phyloP scores from a whole-genome alignment of 1,140 invertebrate genomes.

The Manduca sexta region DNA sequence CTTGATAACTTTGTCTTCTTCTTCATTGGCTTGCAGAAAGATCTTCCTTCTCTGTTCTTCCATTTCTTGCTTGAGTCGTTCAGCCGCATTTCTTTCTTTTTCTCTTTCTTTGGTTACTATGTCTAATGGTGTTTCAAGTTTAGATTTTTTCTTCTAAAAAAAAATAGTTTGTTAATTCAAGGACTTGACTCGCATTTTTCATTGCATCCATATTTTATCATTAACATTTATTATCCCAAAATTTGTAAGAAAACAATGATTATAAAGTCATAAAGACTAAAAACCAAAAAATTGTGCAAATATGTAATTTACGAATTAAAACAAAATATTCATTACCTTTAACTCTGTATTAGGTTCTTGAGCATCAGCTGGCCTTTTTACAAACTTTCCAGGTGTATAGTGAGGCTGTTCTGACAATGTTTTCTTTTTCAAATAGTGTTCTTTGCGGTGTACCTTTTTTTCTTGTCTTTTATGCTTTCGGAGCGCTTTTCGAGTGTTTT shows the following conservation, averaged over 20 bases:
- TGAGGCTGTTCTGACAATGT: slow-evolving; percentile 14
- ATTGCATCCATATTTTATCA: too few relatives aligned
- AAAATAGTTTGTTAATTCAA: too few relatives aligned
- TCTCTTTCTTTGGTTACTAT: slow-evolving; percentile 39
- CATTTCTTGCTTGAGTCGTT: slow-evolving; percentile 48
- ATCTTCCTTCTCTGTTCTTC: slow-evolving; percentile 75
- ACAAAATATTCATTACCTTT: slow-evolving; percentile 23
- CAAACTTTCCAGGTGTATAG: slow-evolving; percentile 41
- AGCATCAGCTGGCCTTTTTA: slow-evolving; percentile 39
- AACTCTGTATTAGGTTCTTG: slow-evolving; percentile 12
- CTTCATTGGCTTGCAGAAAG: slow-evolving; percentile 80
- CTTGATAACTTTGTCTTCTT: slow-evolving; percentile 87
- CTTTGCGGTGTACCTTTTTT: slow-evolving; percentile 51
- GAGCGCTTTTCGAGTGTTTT: slow-evolving; percentile 44
- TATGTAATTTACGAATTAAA: not conserved
- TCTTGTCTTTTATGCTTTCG: slow-evolving; percentile 54
- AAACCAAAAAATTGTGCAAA: too few relatives aligned
- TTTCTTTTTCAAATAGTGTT: slow-evolving; percentile 58
- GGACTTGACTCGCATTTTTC: too few relatives aligned
- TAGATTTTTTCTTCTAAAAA: slow-evolving; percentile 40
- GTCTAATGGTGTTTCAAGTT: slow-evolving; percentile 35
- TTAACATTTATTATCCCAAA: too few relatives aligned
- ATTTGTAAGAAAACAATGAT: too few relatives aligned
- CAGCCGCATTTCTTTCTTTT: slow-evolving; percentile 45
- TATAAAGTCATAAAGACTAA: too few relatives aligned